A percentile compares a stretch with the other conserved stretches of the same genome.
Conservation (phyloP, 2,113 vertebrate species). For the Eupsittula cactorum region DNA sequence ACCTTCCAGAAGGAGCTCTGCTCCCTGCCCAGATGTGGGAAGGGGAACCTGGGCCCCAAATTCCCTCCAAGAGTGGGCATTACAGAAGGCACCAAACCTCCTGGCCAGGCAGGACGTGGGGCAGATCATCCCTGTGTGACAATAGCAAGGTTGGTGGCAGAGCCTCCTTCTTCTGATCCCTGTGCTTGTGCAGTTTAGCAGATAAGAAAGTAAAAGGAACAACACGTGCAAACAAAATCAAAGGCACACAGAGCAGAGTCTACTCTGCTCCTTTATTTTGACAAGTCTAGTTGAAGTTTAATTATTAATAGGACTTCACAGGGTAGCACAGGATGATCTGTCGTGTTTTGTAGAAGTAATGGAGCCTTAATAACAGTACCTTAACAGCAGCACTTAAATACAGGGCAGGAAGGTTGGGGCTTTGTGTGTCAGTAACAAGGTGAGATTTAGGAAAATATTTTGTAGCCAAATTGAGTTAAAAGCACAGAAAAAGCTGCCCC, state of each 20-base stretch:
- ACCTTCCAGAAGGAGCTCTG: not conserved
- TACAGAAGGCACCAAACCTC: not conserved
- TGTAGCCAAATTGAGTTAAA: not conserved
- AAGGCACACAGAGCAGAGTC: not conserved
- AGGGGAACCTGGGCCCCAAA: not conserved
- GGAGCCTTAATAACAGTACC: not conserved
- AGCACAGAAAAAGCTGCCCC: not conserved
- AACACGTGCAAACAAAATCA: not conserved
- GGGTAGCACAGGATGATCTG: not conserved
- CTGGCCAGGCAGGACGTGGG: not conserved
- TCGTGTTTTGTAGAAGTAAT: not conserved
- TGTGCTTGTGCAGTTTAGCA: not conserved
- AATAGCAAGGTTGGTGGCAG: not conserved
- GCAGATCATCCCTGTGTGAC: not conserved
- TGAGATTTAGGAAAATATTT: not conserved
- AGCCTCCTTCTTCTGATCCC: not conserved
- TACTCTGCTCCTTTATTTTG: not conserved
- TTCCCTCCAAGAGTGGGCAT: not conserved
- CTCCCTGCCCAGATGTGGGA: not conserved
- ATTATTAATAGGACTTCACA: constrained; percentile 11
- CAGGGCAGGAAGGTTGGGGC: not conserved
- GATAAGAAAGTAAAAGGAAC: not conserved
- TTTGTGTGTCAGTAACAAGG: not conserved
- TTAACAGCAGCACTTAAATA: not conserved
- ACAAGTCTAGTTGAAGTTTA: constrained; percentile 1